A percentile compares a stretch with the other conserved stretches of the same genome.
These are phyloP conservation scores for Darevskia nairensis DNA, from an alignment of 2,797 vertebrate species.

Conservation along the genomic window DNA sequence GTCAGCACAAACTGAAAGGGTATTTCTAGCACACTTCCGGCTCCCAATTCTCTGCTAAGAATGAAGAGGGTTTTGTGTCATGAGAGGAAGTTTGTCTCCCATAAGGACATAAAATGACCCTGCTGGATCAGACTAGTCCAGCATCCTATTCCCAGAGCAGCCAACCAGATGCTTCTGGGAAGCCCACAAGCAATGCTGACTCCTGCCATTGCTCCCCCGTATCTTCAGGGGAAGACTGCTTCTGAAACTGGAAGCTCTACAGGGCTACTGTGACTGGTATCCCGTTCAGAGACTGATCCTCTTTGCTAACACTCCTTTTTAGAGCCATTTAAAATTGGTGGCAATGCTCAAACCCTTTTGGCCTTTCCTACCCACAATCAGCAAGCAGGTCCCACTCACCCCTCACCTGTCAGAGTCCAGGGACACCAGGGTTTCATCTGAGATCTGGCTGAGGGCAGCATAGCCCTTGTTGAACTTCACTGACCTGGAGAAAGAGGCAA, in stretches of 20 bases:
- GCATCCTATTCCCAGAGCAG: too few species aligned
- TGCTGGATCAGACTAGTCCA: background rate
- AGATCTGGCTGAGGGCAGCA: slow-evolving; percentile 88
- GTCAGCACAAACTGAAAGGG: slow-evolving; percentile 43
- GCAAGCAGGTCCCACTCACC: background rate
- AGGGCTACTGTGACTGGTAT: background rate
- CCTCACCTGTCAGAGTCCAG: slow-evolving; percentile 93
- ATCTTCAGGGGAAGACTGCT: background rate
- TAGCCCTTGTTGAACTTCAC: slow-evolving; percentile 96
- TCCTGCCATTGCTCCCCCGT: background rate
- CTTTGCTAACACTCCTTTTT: background rate
- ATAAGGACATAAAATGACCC: background rate
- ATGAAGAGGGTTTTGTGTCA: background rate
- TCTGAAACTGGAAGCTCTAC: background rate
- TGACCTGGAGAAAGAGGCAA: slow-evolving; percentile 72
- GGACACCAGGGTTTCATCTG: slow-evolving; percentile 89
- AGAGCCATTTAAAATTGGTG: too few species aligned
- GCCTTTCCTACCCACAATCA: background rate
- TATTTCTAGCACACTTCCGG: background rate
- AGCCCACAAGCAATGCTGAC: background rate
- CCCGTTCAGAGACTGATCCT: background rate
- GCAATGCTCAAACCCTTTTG: too few species aligned
- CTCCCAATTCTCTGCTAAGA: background rate
- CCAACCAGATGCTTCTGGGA: background rate
- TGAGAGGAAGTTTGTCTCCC: rapidly evolving